Base-by-base conservation (phyloP, 2,888 invertebrate genomes). In the Catocala fraxini region DNA sequence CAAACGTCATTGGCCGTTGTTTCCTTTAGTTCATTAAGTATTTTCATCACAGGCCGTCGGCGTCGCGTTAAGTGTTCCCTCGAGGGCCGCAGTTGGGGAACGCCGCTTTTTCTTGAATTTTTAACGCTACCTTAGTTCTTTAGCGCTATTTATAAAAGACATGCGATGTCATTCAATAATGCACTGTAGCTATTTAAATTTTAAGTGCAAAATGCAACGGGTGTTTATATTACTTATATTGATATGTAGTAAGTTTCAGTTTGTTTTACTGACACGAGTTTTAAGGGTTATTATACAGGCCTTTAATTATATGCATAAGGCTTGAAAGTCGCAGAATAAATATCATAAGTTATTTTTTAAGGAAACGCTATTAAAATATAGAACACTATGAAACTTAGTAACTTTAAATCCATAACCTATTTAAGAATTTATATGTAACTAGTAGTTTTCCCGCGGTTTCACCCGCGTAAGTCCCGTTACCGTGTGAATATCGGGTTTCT, bases 101-200 rank as follows among this genome's bases (percentile, higher is more conserved):
- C 79, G 79, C 70, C 80, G 83, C 81, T 84, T 88, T 89, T 88
- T 88, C 87, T 87, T 90, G 89, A 90, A 91, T 91, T 90, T 91
- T 90, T 91, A 90, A 89, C 85, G 78, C 73, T 75, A 56, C 75
- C 82, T 80, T 86, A 86, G 83, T 86, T 83, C 75, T 70, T 57
- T 60, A 78, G 80, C 71, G 57, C 70, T 81, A 80, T 80, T 80
- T 79, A 77, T 69, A 77, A 84, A 81, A 75, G 77, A 60, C 49
- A 6, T 64, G 71, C 71, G 67, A 58, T 63, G 65, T 51, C 61
- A 65, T 60, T 65, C 59, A 59, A 68, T 68, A 69, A 65, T 67
- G 58, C 63, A 68, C 65, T 70, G 54, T 68, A 71, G 54, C 62
- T 57, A 60, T 65, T 72, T 52, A 51, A 12, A 51, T 45, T 51